Conservation (phyloP, 2,113 vertebrate genomes). For the Haemorhous mexicanus region DNA sequence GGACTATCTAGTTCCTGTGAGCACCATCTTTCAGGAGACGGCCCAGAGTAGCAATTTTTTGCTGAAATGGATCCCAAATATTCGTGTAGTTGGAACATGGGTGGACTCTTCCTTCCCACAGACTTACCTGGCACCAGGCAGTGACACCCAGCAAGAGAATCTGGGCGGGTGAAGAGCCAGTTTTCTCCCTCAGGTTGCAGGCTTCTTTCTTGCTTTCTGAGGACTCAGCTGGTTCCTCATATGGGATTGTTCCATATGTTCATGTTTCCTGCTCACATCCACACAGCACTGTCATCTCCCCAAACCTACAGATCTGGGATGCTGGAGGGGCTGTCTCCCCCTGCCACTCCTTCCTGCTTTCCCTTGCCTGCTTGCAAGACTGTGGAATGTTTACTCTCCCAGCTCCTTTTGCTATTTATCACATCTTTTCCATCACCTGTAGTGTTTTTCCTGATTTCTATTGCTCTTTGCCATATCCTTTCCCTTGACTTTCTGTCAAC, state of each 20-base stretch:
- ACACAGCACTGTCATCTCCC: background rate
- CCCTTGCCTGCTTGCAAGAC: background rate
- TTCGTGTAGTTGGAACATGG: rapidly evolving
- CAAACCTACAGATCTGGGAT: background rate
- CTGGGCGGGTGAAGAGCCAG: background rate
- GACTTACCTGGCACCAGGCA: background rate
- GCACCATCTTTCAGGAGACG: background rate
- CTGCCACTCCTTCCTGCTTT: background rate
- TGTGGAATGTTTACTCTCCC: background rate
- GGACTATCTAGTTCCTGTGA: background rate
- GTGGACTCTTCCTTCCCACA: background rate
- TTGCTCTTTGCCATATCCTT: background rate
- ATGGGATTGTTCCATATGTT: background rate
- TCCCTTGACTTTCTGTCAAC: background rate
- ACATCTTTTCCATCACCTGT: background rate
- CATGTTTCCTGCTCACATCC: background rate
- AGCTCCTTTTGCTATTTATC: background rate
- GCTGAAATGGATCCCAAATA: background rate
- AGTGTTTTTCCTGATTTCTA: background rate
- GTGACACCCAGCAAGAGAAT: rapidly evolving
- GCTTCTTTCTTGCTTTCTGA: background rate
- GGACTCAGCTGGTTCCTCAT: background rate
- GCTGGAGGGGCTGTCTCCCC: background rate
- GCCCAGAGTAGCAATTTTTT: background rate
- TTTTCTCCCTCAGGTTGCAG: background rate